phyloP scores from a whole-genome alignment of 2,888 invertebrate genomes.

The Ornithoptera alexandrae region DNA sequence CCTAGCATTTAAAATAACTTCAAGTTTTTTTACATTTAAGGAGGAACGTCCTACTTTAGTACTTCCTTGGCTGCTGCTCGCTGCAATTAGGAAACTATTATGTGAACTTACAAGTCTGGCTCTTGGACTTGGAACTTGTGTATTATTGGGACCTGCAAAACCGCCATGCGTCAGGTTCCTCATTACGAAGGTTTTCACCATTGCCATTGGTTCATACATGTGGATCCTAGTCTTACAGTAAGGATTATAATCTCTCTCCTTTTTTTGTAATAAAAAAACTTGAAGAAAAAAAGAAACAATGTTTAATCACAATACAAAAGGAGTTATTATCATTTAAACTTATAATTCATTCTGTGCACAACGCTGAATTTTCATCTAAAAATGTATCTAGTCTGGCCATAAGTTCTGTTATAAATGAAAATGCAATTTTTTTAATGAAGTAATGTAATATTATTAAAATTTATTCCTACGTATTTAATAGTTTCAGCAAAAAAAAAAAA shows the following conservation, averaged over 20 bases:
- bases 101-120: slow-evolving; percentile 70
- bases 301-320: no score
- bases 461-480: no score
- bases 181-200: slow-evolving; percentile 64
- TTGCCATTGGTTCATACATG: slow-evolving; percentile 73
- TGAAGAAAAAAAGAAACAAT: no score
- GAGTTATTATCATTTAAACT: no score
- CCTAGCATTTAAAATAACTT: neutral
- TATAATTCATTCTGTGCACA: no score
- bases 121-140: slow-evolving; percentile 70
- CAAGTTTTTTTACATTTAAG: slow-evolving; percentile 43
- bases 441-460: no score
- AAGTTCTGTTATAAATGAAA: no score
- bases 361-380: no score
- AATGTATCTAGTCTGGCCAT: no score
- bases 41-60: slow-evolving; percentile 74
- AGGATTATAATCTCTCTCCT: neutral
- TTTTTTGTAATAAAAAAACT: no score
- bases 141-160: slow-evolving; percentile 65
- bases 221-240: slow-evolving; percentile 75
- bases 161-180: slow-evolving; percentile 74
- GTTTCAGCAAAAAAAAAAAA: no score
- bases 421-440: no score
- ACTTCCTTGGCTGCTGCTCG: slow-evolving; percentile 76
- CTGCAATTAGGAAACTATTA: slow-evolving; percentile 68